Base-by-base conservation (phyloP, 2,888 invertebrate genomes). In the Orthosia gothica region DNA sequence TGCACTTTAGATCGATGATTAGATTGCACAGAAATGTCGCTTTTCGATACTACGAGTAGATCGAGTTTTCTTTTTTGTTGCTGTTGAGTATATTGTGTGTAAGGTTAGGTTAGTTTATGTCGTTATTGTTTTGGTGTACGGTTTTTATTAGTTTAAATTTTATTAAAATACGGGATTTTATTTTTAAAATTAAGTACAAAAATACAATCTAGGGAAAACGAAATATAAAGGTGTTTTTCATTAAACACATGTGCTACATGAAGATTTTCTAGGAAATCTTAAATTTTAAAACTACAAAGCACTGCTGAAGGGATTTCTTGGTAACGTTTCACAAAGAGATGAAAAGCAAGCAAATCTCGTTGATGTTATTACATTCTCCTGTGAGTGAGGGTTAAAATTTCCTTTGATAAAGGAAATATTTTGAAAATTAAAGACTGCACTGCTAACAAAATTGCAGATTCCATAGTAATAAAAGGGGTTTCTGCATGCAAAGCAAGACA, bases 1-100 rank as follows among this genome's bases (percentile, higher is more conserved):
- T 93, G 95, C 96, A 96, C 95, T 93, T 91, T 94, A 95, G 93
- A 92, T 91, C 85, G 83, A 91, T 87, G 83, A 89, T 74, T 91
- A 93, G 92, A 93, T 93, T 93, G 94, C 94, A 90, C 92, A 88
- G 81, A 85, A 87, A 84, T 84, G 91, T 79, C 65, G 87, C 88
- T 87, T 90, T 91, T 90, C 86, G 79, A 85, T 66, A 66, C 57
- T 40, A 40, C 40, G 40, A 40, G 75, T 87, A 89, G 84, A 86
- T 84, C 65, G 83, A 55, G 50, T 83, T 85, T 65, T 82, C 9
- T 82, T 85, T 85, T 85, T 76, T 68, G 79, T 84, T 87, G 85
- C 89, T 69, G 50, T 70, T 76, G 57, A 76, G 49, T 77, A 49
- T 20, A 54, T 62, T 73, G 49, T 45, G 16, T 79, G 45, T 16